A percentile compares a stretch with the other conserved stretches of the same genome.
phyloP scores from a whole-genome alignment of 2,113 vertebrate species.

The Myrmophylax atrothorax region DNA sequence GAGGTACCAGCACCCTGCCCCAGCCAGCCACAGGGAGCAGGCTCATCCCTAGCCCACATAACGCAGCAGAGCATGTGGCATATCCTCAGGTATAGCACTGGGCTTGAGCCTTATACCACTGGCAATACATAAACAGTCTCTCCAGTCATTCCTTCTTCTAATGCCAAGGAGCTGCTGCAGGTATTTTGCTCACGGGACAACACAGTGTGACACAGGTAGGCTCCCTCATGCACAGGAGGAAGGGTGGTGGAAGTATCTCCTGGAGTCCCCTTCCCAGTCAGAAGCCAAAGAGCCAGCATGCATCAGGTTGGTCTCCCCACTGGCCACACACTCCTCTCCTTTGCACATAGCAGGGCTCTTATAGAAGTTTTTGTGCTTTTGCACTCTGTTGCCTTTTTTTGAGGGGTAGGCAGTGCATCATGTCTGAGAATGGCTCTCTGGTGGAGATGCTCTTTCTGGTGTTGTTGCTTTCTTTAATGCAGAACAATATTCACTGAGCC shows the following conservation, averaged over 20 bases:
- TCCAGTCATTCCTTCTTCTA: not conserved
- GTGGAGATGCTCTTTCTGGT: not conserved
- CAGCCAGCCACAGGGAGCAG: accelerated
- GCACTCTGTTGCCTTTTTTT: not conserved
- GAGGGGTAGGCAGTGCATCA: not conserved
- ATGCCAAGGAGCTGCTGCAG: not conserved
- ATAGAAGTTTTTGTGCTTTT: not conserved
- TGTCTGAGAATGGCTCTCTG: not conserved
- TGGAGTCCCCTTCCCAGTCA: not conserved
- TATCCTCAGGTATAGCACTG: not conserved
- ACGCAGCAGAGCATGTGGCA: not conserved
- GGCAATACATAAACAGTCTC: not conserved
- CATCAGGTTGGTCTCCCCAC: accelerated
- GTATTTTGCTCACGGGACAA: not conserved
- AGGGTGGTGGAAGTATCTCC: not conserved
- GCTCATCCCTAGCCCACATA: not conserved
- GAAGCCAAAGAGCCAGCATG: not conserved
- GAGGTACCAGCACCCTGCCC: not conserved
- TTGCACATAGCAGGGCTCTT: not conserved
- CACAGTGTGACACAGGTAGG: not conserved
- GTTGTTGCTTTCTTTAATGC: not conserved
- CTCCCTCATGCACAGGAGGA: not conserved
- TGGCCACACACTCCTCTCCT: not conserved
- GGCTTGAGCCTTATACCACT: not conserved
- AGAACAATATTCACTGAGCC: not conserved